Conservation (phyloP, 2,888 invertebrate genomes). For the Melanostoma scalare region DNA sequence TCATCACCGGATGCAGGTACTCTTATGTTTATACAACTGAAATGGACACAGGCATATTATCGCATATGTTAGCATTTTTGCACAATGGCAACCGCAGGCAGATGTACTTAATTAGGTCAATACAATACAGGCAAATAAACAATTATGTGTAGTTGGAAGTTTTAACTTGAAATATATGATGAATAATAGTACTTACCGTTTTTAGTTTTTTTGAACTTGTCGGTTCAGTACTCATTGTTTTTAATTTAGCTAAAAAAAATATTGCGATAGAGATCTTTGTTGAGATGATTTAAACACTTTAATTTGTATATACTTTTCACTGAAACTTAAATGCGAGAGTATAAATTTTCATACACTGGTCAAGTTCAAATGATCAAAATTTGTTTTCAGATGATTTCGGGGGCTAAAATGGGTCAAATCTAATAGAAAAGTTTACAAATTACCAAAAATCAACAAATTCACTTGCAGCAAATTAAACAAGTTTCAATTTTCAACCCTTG, state of each 20-base stretch:
- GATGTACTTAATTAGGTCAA: conserved; percentile 16
- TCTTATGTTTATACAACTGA: too few relatives aligned
- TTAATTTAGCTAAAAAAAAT: background rate
- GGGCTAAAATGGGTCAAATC: background rate
- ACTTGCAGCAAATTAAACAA: conserved; percentile 8
- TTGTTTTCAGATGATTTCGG: background rate
- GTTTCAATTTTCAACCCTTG: background rate
- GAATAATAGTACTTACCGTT: conserved; percentile 48
- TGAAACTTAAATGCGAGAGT: too few relatives aligned
- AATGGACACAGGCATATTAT: too few relatives aligned
- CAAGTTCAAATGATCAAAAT: too few relatives aligned
- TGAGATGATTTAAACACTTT: too few relatives aligned
- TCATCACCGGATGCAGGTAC: too few relatives aligned
- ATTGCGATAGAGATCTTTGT: too few relatives aligned
- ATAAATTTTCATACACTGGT: too few relatives aligned
- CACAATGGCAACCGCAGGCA: too few relatives aligned
- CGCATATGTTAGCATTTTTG: too few relatives aligned
- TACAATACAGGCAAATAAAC: background rate
- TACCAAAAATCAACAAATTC: conserved; percentile 13
- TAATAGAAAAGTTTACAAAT: conserved; percentile 11
- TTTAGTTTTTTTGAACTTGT: conserved; percentile 65
- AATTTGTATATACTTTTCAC: too few relatives aligned
- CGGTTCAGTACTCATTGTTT: conserved; percentile 55
- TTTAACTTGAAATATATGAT: background rate
- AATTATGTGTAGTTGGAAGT: background rate